Evolutionary conservation across 1,140 invertebrate species (phyloP).

Genomic region (Orchestia grillus): DNA sequence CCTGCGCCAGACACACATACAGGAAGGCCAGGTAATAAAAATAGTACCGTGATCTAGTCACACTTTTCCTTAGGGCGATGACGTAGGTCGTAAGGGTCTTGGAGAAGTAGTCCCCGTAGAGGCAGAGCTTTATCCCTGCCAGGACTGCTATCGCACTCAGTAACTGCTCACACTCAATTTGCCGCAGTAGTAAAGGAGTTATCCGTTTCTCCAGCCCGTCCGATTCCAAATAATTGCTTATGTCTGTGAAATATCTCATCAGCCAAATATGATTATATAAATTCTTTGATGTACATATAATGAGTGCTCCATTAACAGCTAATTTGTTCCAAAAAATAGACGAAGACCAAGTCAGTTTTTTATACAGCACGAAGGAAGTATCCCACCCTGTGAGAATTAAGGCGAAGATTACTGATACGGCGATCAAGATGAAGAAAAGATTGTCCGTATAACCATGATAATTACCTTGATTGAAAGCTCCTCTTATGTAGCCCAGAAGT

Average conservation of each 20-base stretch:
- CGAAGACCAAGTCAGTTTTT: neutral
- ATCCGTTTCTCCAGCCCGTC: neutral
- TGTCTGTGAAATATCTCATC: neutral
- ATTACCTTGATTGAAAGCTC: neutral
- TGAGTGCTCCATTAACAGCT: constrained; percentile 45
- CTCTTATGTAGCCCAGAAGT: neutral
- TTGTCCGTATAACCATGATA: neutral
- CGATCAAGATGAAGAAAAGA: neutral
- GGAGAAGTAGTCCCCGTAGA: constrained; percentile 4
- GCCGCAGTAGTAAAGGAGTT: neutral
- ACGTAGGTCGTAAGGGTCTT: neutral
- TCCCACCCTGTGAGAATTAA: neutral
- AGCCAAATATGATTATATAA: constrained; percentile 45
- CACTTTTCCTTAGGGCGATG: neutral
- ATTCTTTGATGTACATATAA: constrained; percentile 50
- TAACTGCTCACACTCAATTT: neutral
- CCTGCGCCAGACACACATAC: neutral
- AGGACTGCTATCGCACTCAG: neutral
- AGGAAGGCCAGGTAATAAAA: neutral
- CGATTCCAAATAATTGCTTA: neutral
- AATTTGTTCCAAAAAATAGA: constrained; percentile 5
- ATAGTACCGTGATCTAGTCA: neutral
- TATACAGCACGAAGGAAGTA: neutral
- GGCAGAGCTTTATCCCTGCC: neutral
- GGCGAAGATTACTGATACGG: constrained; percentile 25